These are phyloP conservation scores for Macquaria ambigua DNA, from an alignment of 2,113 vertebrate genomes.

Conservation along the genomic window DNA sequence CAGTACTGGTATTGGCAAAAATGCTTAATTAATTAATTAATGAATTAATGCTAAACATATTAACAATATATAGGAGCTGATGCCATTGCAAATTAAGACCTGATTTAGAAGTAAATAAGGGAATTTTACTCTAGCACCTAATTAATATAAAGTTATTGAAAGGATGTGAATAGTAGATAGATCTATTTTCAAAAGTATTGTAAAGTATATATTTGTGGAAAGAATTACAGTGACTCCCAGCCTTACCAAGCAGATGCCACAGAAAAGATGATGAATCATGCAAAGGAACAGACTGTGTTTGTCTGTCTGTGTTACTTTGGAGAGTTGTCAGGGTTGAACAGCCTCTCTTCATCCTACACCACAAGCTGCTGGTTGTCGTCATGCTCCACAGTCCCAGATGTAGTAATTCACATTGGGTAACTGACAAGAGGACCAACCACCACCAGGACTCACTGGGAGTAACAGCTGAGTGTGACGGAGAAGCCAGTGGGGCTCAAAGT, in stretches of 20 bases:
- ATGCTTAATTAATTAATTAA: not conserved
- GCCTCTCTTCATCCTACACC: slow-evolving; percentile 37
- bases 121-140: not conserved
- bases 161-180: not conserved
- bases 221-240: slow-evolving; percentile 3
- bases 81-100: not conserved
- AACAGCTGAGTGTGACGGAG: slow-evolving; percentile 1
- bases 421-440: slow-evolving; percentile 16
- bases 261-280: slow-evolving; percentile 34
- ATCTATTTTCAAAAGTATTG: not conserved
- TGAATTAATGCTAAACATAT: not conserved
- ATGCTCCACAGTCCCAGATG: slow-evolving; percentile 30
- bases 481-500: not conserved
- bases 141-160: not conserved
- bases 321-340: slow-evolving; percentile 34
- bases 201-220: slow-evolving; percentile 9
- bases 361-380: slow-evolving; percentile 42
- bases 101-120: not conserved
- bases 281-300: slow-evolving; percentile 23
- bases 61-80: not conserved
- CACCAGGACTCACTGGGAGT: slow-evolving; percentile 4
- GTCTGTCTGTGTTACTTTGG: slow-evolving; percentile 40
- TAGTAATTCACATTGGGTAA: slow-evolving; percentile 23
- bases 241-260: slow-evolving; percentile 19
- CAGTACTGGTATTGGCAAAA: not conserved